These are phyloP conservation scores for Pangasius djambal DNA, from an alignment of 2,797 vertebrate genomes.

Conservation along the genomic window DNA sequence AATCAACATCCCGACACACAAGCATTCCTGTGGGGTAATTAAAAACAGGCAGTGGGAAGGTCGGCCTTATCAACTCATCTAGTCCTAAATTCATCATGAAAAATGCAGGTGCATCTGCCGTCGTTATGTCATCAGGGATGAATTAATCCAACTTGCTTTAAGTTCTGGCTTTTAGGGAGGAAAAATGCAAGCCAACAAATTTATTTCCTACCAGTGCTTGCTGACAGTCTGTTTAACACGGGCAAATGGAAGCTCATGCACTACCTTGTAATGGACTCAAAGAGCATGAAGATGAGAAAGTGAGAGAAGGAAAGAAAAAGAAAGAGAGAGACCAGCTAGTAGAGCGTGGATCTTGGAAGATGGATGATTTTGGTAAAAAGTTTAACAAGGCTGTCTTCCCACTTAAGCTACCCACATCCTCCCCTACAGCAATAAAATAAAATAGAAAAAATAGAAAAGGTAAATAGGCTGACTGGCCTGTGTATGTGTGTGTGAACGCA, in stretches of 20 bases:
- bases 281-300: constrained; percentile 30
- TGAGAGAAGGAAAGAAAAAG: constrained; percentile 3
- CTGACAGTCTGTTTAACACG: constrained; percentile 88
- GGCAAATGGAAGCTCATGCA: constrained; percentile 82
- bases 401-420: constrained; percentile 41
- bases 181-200: constrained; percentile 67
- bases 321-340: neutral
- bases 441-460: neutral
- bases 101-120: constrained; percentile 85
- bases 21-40: constrained; percentile 85
- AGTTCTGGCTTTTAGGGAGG: constrained; percentile 60
- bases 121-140: constrained; percentile 82
- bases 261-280: constrained; percentile 81
- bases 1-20: constrained; percentile 81
- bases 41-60: constrained; percentile 80
- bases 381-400: constrained; percentile 69
- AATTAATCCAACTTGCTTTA: constrained; percentile 79
- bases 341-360: constrained; percentile 75
- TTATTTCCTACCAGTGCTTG: constrained; percentile 82
- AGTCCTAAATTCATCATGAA: constrained; percentile 83
- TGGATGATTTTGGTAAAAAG: constrained; percentile 77
- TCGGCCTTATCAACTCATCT: constrained; percentile 81
- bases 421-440: constrained; percentile 37
- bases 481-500: neutral
- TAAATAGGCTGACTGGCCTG: constrained; percentile 21